Conservation (phyloP, 2,113 vertebrate species). For the Triplophysa siluroides region DNA sequence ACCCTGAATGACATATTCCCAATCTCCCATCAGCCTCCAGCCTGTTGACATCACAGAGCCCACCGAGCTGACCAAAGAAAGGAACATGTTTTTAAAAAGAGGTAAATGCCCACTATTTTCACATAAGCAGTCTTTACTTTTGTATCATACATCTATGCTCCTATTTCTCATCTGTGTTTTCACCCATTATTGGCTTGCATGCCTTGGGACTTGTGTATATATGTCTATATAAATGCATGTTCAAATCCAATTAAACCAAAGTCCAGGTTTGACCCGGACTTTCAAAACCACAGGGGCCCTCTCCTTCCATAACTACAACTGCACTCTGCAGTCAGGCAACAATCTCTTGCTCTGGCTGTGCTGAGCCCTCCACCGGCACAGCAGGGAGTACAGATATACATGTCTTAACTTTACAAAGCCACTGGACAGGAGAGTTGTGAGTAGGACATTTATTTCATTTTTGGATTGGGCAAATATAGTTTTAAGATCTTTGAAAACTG, state of each 20-base stretch:
- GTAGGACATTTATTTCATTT: too few relatives aligned
- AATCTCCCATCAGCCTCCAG: too few relatives aligned
- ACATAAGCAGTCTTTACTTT: too few relatives aligned
- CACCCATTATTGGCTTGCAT: background rate
- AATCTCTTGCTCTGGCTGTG: background rate
- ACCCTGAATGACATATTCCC: too few relatives aligned
- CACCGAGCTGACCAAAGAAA: too few relatives aligned
- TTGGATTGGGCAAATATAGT: too few relatives aligned
- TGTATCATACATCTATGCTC: too few relatives aligned
- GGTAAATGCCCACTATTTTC: too few relatives aligned
- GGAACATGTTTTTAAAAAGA: too few relatives aligned
- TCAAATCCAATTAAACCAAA: background rate
- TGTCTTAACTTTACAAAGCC: background rate
- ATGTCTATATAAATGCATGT: background rate
- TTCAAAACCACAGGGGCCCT: background rate
- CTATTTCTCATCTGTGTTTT: too few relatives aligned
- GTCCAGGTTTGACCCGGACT: conserved; percentile 7
- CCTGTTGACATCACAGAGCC: too few relatives aligned
- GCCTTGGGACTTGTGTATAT: background rate
- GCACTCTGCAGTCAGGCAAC: background rate
- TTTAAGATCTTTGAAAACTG: too few relatives aligned
- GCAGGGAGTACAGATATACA: background rate
- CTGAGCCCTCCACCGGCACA: background rate
- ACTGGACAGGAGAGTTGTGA: background rate
- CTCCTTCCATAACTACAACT: background rate